phyloP scores from a whole-genome alignment of 2,797 vertebrate genomes.

The Orientallactaga sibirica region DNA sequence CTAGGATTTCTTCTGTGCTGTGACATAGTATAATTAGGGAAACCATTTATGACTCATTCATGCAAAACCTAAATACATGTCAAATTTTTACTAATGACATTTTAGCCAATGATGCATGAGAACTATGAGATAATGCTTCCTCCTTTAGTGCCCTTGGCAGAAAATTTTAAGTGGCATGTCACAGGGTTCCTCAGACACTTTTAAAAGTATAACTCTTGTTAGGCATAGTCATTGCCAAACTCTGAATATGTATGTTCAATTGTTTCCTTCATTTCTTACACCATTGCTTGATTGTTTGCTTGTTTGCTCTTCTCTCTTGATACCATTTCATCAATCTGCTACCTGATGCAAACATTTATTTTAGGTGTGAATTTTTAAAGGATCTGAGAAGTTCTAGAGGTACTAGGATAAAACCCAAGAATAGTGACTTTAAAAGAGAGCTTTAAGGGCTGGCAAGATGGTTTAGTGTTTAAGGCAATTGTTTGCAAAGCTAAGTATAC shows the following conservation, averaged over 20 bases:
- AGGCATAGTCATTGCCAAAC: background rate
- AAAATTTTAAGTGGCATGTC: background rate
- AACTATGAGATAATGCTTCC: background rate
- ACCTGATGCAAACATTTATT: background rate
- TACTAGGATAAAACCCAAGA: background rate
- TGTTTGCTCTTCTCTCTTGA: background rate
- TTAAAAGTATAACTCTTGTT: background rate
- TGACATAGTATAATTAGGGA: background rate
- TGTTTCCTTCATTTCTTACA: background rate
- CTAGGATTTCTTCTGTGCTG: background rate
- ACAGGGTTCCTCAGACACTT: background rate
- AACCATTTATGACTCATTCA: background rate
- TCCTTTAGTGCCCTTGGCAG: background rate
- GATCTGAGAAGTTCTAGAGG: background rate
- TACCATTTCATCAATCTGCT: background rate
- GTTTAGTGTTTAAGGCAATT: no score
- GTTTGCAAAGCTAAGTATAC: no score
- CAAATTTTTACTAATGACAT: background rate
- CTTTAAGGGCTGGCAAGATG: background rate
- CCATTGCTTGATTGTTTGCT: background rate
- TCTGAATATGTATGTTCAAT: no score
- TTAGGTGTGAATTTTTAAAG: background rate
- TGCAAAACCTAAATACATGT: background rate
- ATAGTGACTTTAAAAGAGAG: background rate
- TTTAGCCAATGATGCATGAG: background rate